phyloP scores from a whole-genome alignment of 1,140 invertebrate species.

The Ceratoteleas bidentatus region DNA sequence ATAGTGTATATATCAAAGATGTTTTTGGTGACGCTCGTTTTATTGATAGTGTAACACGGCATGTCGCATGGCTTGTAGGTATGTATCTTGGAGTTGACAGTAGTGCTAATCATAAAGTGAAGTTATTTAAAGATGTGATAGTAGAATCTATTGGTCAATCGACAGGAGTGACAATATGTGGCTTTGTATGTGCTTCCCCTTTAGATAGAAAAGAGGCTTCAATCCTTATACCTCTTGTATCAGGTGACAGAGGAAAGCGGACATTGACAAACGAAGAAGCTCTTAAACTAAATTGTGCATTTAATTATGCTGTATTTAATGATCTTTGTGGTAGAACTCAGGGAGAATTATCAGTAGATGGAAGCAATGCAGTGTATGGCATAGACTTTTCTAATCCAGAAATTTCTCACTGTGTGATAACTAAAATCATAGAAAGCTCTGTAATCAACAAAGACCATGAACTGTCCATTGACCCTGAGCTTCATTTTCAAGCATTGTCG shows the following conservation, averaged over 20 bases:
- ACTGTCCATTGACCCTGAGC: slow-evolving; percentile 35
- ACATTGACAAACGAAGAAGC: slow-evolving; percentile 15
- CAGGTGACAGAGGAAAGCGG: background rate
- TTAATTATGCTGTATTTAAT: slow-evolving; percentile 19
- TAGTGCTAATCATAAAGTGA: too few species aligned
- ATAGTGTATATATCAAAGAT: too few species aligned
- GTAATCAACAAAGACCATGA: slow-evolving; percentile 35
- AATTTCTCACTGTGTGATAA: slow-evolving; percentile 34
- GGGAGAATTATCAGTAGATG: slow-evolving; percentile 17
- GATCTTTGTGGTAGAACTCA: slow-evolving; percentile 20
- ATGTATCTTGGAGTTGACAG: too few species aligned
- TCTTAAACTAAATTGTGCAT: slow-evolving; percentile 18
- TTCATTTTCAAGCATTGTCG: slow-evolving; percentile 23
- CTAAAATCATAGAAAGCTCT: slow-evolving; percentile 35
- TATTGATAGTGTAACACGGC: too few species aligned
- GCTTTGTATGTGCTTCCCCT: slow-evolving; percentile 8
- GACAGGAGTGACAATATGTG: slow-evolving; percentile 3
- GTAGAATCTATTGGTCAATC: slow-evolving; percentile 9
- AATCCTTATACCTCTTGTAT: slow-evolving; percentile 20
- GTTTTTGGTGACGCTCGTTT: too few species aligned
- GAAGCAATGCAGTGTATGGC: slow-evolving; percentile 14
- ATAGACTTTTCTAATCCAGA: slow-evolving; percentile 32
- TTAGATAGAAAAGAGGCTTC: slow-evolving; percentile 10
- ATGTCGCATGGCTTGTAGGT: too few species aligned
- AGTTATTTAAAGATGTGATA: too few species aligned